These are phyloP conservation scores for Triplophysa dalaica DNA, from an alignment of 2,113 vertebrate genomes.

Conservation along the genomic window DNA sequence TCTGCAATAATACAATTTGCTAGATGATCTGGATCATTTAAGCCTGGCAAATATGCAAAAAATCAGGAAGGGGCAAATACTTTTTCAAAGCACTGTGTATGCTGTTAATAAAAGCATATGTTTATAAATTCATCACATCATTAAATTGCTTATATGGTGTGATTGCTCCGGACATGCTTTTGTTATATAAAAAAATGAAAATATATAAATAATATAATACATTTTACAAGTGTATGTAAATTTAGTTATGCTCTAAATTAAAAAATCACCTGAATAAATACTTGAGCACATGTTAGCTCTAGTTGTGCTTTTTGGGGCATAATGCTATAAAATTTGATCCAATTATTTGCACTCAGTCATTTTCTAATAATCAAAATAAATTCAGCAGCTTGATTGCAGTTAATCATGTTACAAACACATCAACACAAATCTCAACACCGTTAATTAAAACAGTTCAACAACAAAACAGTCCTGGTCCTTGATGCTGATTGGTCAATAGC, in stretches of 20 bases:
- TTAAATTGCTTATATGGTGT: background rate
- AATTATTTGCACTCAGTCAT: background rate
- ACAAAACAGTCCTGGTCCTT: no score
- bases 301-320: no score
- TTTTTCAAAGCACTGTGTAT: no score
- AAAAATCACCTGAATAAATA: no score
- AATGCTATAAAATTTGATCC: background rate
- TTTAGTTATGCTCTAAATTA: background rate
- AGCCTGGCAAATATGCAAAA: no score
- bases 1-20: no score
- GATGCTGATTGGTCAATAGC: no score
- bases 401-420: background rate
- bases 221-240: background rate
- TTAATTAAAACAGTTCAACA: background rate
- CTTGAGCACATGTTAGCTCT: no score
- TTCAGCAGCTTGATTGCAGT: slow-evolving; percentile 5
- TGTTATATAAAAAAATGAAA: background rate
- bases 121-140: no score
- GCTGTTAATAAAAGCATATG: no score
- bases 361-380: background rate
- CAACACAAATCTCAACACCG: background rate
- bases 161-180: background rate
- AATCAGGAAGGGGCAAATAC: no score
- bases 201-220: background rate
- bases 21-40: no score